Evolutionary conservation across 2,888 invertebrate species (phyloP).

Genomic region (Heliconius aoede): DNA sequence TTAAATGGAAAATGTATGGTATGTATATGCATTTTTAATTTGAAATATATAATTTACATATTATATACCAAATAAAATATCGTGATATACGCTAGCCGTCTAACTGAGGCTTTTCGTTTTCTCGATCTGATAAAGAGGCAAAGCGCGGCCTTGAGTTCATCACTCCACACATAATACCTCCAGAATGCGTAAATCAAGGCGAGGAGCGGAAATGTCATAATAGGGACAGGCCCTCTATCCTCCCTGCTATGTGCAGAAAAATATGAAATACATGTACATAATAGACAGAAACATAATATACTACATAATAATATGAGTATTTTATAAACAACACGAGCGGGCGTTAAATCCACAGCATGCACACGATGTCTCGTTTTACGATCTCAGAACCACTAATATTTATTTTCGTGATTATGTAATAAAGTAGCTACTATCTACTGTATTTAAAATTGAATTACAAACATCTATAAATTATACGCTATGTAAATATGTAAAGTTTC

Average conservation of each 20-base stretch:
- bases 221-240: no score
- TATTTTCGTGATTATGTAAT: not conserved
- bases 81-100: no score
- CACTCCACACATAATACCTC: no score
- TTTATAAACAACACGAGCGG: not conserved
- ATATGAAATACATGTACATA: not conserved
- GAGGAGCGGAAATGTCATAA: no score
- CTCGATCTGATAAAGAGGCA: no score
- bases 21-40: not conserved
- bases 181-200: no score
- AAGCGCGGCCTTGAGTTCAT: no score
- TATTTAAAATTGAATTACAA: conserved; percentile 1
- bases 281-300: not conserved
- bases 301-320: not conserved
- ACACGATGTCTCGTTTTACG: conserved; percentile 10
- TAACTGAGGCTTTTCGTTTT: no score
- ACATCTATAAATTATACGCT: not conserved
- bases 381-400: not conserved
- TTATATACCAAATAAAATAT: no score
- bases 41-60: not conserved
- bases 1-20: not conserved
- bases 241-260: no score
- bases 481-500: not conserved
- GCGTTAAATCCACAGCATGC: not conserved
- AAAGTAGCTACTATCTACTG: not conserved